Conservation (phyloP, 2,888 invertebrate species). For the Yponomeuta plumbellus region DNA sequence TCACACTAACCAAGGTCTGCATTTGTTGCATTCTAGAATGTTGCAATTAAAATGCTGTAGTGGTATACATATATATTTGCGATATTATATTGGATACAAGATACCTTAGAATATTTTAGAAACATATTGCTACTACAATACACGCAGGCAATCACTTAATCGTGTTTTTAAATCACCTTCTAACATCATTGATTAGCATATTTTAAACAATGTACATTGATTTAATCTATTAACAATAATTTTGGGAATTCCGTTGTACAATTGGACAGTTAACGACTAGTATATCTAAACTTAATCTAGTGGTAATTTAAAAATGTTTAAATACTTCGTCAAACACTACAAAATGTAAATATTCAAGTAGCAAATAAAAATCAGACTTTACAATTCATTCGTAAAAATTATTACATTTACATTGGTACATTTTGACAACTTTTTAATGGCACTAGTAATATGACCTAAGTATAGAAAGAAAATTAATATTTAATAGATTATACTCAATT, state of each 20-base stretch:
- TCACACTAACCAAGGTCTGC: neutral
- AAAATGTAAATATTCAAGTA: slow-evolving; percentile 12
- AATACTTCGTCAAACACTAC: slow-evolving; percentile 5
- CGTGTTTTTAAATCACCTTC: neutral
- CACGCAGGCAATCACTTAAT: neutral
- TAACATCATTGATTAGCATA: neutral
- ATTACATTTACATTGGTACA: neutral
- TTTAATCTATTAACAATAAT: neutral
- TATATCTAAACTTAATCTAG: neutral
- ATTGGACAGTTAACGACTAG: slow-evolving; percentile 9
- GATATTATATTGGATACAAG: neutral
- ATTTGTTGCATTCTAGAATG: neutral
- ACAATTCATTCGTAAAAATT: slow-evolving; percentile 15
- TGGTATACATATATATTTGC: neutral
- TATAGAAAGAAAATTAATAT: neutral
- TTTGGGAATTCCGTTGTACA: neutral
- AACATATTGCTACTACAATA: neutral
- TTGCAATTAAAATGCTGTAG: neutral
- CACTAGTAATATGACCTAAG: slow-evolving; percentile 9
- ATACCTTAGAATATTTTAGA: neutral
- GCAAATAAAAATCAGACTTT: slow-evolving; percentile 25
- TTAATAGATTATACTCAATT: neutral
- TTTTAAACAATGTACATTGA: neutral
- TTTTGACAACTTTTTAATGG: slow-evolving; percentile 19
- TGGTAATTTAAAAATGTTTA: slow-evolving; percentile 9